Evolutionary conservation across 1,140 invertebrate genomes (phyloP).

Genomic region (Bombus ignitus): DNA sequence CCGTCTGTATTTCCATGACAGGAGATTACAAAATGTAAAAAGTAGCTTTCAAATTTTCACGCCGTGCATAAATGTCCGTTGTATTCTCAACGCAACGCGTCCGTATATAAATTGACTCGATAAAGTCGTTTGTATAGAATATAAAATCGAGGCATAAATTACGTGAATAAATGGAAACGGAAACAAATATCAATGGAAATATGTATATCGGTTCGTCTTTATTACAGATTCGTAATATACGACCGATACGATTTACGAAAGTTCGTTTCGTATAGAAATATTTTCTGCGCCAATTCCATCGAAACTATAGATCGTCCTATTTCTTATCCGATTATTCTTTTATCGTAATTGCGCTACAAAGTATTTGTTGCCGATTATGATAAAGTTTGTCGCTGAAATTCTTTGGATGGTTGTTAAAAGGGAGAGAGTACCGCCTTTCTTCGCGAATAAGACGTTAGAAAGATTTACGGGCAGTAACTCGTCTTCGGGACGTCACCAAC

Average conservation of each 20-base stretch:
- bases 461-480: slow-evolving; percentile 1
- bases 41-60: slow-evolving; percentile 22
- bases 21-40: slow-evolving; percentile 16
- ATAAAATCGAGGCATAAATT: slow-evolving; percentile 39
- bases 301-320: not conserved
- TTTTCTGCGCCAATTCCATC: not conserved
- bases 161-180: slow-evolving; percentile 21
- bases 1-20: not conserved
- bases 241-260: not conserved
- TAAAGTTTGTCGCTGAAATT: too few relatives aligned
- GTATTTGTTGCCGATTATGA: too few relatives aligned
- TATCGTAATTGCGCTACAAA: too few relatives aligned
- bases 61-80: not conserved
- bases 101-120: slow-evolving; percentile 36
- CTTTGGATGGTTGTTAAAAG: not conserved
- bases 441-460: not conserved
- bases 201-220: slow-evolving; percentile 21
- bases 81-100: not conserved
- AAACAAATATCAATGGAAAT: slow-evolving; percentile 36
- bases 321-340: not conserved
- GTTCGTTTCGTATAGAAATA: not conserved
- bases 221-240: not conserved
- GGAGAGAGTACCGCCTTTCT: not conserved
- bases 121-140: slow-evolving; percentile 21
- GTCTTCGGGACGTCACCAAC: not conserved